These are phyloP conservation scores for Cotesia typhae DNA, from an alignment of 1,140 invertebrate species.

Conservation along the genomic window DNA sequence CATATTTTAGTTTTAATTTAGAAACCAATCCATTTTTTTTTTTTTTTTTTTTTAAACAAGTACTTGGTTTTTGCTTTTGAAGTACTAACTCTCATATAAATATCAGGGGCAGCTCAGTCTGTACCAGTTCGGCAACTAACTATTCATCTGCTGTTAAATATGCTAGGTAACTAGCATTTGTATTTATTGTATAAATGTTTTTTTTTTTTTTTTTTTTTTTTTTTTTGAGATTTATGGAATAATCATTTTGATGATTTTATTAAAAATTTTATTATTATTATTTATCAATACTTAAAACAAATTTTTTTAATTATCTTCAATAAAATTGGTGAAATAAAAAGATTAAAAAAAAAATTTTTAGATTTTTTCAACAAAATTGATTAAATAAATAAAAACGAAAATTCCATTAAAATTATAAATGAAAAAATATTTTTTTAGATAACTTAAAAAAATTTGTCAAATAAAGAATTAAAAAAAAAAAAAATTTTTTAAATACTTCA, in stretches of 20 bases:
- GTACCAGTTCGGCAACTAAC: conserved; percentile 64
- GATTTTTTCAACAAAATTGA: too few species aligned
- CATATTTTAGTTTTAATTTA: neutral
- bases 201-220: conserved; percentile 41
- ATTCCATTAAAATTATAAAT: too few species aligned
- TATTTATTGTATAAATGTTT: conserved; percentile 27
- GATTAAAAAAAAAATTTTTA: too few species aligned
- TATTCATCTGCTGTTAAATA: conserved; percentile 60
- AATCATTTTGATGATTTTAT: neutral
- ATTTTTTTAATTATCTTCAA: too few species aligned
- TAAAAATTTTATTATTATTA: too few species aligned
- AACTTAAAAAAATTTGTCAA: too few species aligned
- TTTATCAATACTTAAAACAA: too few species aligned
- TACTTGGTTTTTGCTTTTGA: neutral
- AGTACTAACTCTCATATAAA: conserved; percentile 27
- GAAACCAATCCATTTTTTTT: neutral
- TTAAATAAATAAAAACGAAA: too few species aligned
- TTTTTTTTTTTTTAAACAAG: neutral
- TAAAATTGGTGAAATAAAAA: too few species aligned
- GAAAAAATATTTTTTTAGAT: too few species aligned
- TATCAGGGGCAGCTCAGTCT: conserved; percentile 59
- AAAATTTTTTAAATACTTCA: too few species aligned
- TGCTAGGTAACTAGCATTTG: conserved; percentile 57
- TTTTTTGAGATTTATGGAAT: neutral
- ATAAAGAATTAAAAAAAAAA: too few species aligned